Evolutionary conservation across 2,797 vertebrate species (phyloP), one percentile per base, ranked within the genome.

Genomic region (Notolabrus celidotus): DNA sequence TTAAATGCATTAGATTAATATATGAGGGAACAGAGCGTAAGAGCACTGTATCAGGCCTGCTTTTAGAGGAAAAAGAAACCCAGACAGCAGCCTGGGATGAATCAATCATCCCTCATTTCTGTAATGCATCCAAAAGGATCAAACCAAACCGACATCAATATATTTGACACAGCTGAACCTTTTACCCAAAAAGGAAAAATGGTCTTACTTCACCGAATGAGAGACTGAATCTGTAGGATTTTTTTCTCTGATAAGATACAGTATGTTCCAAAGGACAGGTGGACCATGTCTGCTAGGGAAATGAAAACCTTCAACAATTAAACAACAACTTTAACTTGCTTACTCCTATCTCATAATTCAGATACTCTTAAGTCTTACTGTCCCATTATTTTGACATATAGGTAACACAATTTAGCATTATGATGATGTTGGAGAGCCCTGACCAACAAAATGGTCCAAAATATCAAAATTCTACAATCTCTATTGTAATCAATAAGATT

Each of bases 31-130:
- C 46, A 11, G 49, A 19, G 54, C 67, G 54, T 42, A 55, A 83
- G 64, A 64, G 54, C 1, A 19, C 56, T 70, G 46, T 59, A 54
- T 41, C 36, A 39, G 74, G 56, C 64, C 36, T 54, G 79, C 75
- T 79, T 74, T 71, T 67, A 65, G 49, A 53, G 70, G 42, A 85
- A 86, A 75, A 38, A 49, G 66, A 83, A 42, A 82, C 31, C 45
- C 61, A 53, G 58, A 36, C 49, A 49, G 54, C 16, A 0, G 12
- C 66, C 64, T 61, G 17, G 0, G 19, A 46, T 20, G 34, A 80
- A 74, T 83, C 81, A 84, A 74, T 83, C 75, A 77, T 25, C 10
- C 11, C 39, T 65, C 31, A 50, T 80, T 80, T 75, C 36, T 69
- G 38, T 71, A 52, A 58, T 38, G 76, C 58, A 73, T 74, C 31